These are phyloP conservation scores for Cariama cristata DNA, from an alignment of 2,113 vertebrate genomes.

Conservation along the genomic window DNA sequence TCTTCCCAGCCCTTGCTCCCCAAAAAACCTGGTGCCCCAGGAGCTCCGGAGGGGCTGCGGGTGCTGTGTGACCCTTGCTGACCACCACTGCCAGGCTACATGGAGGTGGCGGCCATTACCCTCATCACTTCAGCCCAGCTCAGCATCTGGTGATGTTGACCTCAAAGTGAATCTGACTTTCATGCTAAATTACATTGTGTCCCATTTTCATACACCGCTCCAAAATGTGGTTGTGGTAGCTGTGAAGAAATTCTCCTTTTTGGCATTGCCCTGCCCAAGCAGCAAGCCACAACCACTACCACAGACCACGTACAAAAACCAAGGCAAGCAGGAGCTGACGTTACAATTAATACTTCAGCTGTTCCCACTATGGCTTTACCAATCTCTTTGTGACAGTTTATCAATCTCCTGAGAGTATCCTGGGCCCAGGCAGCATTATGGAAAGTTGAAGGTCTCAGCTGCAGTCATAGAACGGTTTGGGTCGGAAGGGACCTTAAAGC, in stretches of 20 bases:
- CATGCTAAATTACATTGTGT: fast-evolving
- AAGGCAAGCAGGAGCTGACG: background rate
- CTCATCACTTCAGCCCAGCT: background rate
- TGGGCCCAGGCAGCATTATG: fast-evolving
- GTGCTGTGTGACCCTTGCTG: background rate
- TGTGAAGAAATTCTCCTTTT: background rate
- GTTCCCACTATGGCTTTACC: background rate
- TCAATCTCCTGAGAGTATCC: fast-evolving
- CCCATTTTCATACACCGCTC: fast-evolving
- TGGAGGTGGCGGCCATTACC: fast-evolving
- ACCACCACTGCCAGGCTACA: fast-evolving
- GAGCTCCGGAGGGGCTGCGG: too few species aligned
- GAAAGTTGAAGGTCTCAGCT: fast-evolving
- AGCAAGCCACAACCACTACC: fast-evolving
- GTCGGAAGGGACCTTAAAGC: too few species aligned
- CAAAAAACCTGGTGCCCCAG: fast-evolving
- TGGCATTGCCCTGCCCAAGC: background rate
- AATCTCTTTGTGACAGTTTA: background rate
- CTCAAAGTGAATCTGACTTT: fast-evolving
- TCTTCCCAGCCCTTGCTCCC: background rate
- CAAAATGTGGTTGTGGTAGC: fast-evolving
- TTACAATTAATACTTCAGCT: background rate
- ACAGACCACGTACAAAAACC: fast-evolving
- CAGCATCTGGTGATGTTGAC: fast-evolving
- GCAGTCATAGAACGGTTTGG: background rate